These are phyloP conservation scores for Chrysocyon brachyurus DNA, from an alignment of 2,797 vertebrate species.

Conservation along the genomic window DNA sequence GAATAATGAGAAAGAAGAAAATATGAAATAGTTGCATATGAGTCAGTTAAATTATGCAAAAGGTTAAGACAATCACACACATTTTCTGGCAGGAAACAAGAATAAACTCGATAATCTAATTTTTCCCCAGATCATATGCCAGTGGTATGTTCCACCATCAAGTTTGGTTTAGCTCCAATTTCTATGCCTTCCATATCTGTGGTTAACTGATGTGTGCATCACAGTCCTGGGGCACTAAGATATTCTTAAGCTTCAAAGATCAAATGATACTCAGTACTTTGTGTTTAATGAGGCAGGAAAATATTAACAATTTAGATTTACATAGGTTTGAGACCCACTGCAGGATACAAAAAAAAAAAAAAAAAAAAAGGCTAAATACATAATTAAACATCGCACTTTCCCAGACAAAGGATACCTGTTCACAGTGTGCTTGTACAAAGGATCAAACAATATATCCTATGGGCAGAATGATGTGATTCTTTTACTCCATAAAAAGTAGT, in stretches of 20 bases:
- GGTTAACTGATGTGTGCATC: neutral
- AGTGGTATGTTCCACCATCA: neutral
- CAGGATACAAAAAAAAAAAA: neutral
- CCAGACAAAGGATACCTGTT: neutral
- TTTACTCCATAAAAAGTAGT: neutral
- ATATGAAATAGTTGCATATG: neutral
- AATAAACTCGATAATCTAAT: neutral
- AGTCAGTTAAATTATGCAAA: neutral
- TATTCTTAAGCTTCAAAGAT: neutral
- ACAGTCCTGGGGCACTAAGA: neutral
- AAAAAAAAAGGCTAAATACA: neutral
- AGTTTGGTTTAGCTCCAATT: neutral
- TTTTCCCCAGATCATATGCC: neutral
- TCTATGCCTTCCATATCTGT: neutral
- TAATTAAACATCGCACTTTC: neutral
- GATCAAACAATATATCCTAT: neutral
- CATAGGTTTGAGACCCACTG: neutral
- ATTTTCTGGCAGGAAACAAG: neutral
- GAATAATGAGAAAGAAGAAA: slow-evolving; percentile 18
- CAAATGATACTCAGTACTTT: neutral
- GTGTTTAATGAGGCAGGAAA: slow-evolving; percentile 32
- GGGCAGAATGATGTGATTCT: neutral
- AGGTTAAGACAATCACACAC: neutral
- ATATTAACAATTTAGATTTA: neutral
- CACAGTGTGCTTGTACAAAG: slow-evolving; percentile 21